Percentiles rank a stretch among this genome's conserved stretches.
Evolutionary conservation across 2,888 invertebrate species (phyloP).

Genomic region (Vesta saturnalis): DNA sequence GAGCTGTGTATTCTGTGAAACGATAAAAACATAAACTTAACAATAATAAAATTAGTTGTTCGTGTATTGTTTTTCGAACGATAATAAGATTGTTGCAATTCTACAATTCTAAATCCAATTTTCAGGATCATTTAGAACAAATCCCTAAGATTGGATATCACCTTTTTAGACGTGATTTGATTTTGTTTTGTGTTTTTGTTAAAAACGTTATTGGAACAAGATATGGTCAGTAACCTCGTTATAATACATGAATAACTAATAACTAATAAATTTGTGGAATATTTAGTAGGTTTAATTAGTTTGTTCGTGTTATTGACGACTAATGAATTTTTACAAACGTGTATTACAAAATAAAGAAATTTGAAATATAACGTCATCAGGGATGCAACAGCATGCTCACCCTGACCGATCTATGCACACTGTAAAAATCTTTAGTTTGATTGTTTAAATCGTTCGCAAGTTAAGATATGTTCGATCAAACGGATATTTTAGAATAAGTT

Average conservation of each 20-base stretch:
- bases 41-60: background rate
- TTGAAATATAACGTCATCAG: no score
- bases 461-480: no score
- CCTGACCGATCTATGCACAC: no score
- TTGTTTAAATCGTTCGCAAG: no score
- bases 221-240: background rate
- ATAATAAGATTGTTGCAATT: conserved; percentile 1
- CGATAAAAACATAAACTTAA: background rate
- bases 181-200: background rate
- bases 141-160: background rate
- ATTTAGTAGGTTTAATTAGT: no score
- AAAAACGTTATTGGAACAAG: background rate
- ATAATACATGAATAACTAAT: background rate
- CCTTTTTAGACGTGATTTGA: conserved; percentile 6
- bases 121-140: conserved; percentile 12
- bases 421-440: no score
- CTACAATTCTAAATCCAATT: background rate
- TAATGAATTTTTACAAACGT: no score
- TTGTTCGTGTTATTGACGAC: no score
- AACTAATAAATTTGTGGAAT: no score
- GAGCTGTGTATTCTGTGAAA: background rate
- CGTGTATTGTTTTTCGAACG: background rate
- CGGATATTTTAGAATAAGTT: no score
- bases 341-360: no score
- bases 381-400: no score